Evolutionary conservation across 2,888 invertebrate species (phyloP).

Genomic region (Hypselothyrea guttata): DNA sequence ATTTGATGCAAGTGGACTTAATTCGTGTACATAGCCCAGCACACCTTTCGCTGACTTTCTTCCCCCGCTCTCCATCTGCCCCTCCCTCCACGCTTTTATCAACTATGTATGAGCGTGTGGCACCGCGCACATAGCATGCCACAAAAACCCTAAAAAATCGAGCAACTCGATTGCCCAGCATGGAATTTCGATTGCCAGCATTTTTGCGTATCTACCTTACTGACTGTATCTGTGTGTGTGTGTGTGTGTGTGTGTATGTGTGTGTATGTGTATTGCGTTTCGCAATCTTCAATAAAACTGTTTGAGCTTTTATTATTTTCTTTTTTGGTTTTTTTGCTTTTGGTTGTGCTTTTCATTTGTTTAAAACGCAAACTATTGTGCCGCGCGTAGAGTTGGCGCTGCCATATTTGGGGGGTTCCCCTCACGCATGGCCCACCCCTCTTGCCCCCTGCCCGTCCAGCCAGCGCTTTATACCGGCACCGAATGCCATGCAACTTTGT

Average conservation of each 20-base stretch:
- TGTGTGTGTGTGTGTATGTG: slow-evolving; percentile 20
- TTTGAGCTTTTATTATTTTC: slow-evolving; percentile 52
- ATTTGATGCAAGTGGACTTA: slow-evolving; percentile 66
- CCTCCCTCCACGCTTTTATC: slow-evolving; percentile 31
- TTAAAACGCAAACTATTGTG: slow-evolving; percentile 77
- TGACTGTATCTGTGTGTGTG: slow-evolving; percentile 31
- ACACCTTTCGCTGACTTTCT: slow-evolving; percentile 16
- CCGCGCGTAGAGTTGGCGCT: slow-evolving; percentile 12
- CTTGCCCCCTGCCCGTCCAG: no score
- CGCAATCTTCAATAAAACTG: slow-evolving; percentile 77
- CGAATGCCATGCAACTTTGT: slow-evolving; percentile 62
- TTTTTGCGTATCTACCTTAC: slow-evolving; percentile 76
- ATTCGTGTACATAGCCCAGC: slow-evolving; percentile 57
- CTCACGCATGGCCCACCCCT: not conserved
- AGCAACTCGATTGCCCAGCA: slow-evolving; percentile 19
- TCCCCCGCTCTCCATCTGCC: slow-evolving; percentile 10
- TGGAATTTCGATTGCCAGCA: slow-evolving; percentile 68
- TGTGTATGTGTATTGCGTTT: slow-evolving; percentile 39
- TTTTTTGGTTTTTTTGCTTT: slow-evolving; percentile 31
- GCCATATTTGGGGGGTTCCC: slow-evolving; percentile 4
- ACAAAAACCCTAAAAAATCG: slow-evolving; percentile 4
- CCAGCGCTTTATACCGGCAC: no score
- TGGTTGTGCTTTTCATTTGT: slow-evolving; percentile 72
- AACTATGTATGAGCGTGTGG: slow-evolving; percentile 34
- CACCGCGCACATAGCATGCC: slow-evolving; percentile 17